Evolutionary conservation across 2,797 vertebrate genomes (phyloP).

Genomic region (Leucoraja ocellata): DNA sequence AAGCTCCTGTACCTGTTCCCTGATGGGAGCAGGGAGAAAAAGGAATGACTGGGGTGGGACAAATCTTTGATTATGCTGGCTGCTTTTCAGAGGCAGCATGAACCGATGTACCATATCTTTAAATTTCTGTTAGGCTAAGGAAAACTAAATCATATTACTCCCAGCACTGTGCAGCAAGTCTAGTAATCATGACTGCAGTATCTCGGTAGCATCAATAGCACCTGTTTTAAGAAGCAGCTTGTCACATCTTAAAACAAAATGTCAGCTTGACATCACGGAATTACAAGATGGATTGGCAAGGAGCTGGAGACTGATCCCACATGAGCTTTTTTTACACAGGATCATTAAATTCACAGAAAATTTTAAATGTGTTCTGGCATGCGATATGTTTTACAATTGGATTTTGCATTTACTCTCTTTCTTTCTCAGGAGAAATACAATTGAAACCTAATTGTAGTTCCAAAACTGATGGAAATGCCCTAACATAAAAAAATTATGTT

Average conservation of each 20-base stretch:
- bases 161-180: background rate
- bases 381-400: slow-evolving; percentile 37
- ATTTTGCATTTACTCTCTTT: slow-evolving; percentile 28
- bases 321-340: slow-evolving; percentile 30
- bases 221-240: slow-evolving; percentile 34
- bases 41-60: no score
- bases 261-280: slow-evolving; percentile 31
- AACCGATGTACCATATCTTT: background rate
- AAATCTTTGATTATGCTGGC: no score
- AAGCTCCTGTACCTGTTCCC: no score
- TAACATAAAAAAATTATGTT: slow-evolving; percentile 26
- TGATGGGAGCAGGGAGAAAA: no score
- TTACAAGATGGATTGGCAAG: slow-evolving; percentile 38
- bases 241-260: slow-evolving; percentile 37
- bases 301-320: slow-evolving; percentile 21
- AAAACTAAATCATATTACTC: slow-evolving; percentile 23
- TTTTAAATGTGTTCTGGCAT: slow-evolving; percentile 34
- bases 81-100: background rate
- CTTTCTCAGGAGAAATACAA: slow-evolving; percentile 38
- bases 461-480: slow-evolving; percentile 36
- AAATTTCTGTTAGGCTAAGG: background rate
- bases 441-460: slow-evolving; percentile 31
- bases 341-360: slow-evolving; percentile 36
- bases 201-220: slow-evolving; percentile 21
- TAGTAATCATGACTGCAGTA: slow-evolving; percentile 26